Conservation (phyloP, 2,113 vertebrate species). For the Thinocorus orbignyianus region DNA sequence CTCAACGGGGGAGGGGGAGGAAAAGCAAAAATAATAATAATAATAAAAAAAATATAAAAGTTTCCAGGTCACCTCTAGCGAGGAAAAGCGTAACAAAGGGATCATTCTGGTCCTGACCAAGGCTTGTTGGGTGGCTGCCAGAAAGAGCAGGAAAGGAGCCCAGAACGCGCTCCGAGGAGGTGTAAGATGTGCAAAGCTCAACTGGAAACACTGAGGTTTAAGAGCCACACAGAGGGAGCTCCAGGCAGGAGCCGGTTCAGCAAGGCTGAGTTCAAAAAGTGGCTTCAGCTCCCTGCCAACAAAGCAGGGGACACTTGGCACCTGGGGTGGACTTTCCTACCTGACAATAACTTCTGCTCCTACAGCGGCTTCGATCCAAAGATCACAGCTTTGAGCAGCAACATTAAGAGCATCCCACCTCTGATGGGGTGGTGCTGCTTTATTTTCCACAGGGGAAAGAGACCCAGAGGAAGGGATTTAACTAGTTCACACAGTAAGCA, state of each 20-base stretch:
- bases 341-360: background rate
- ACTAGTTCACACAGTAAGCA: background rate
- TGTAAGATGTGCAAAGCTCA: constrained; percentile 10
- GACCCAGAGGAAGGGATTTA: background rate
- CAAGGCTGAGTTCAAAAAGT: background rate
- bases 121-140: constrained; percentile 37
- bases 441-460: background rate
- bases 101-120: constrained; percentile 11
- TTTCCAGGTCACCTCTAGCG: constrained; percentile 38
- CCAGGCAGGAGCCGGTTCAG: background rate
- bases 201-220: constrained; percentile 9
- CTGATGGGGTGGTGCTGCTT: background rate
- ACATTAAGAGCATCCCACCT: background rate
- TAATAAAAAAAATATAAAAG: background rate
- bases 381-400: background rate
- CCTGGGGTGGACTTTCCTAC: background rate
- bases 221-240: background rate
- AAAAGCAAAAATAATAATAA: background rate
- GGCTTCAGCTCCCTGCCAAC: rapidly evolving
- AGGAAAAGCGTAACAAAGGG: constrained; percentile 15
- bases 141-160: constrained; percentile 11
- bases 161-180: background rate
- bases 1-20: background rate
- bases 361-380: background rate
- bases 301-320: background rate